Base-by-base conservation (phyloP, 2,888 invertebrate genomes). In the Phortica magna region DNA sequence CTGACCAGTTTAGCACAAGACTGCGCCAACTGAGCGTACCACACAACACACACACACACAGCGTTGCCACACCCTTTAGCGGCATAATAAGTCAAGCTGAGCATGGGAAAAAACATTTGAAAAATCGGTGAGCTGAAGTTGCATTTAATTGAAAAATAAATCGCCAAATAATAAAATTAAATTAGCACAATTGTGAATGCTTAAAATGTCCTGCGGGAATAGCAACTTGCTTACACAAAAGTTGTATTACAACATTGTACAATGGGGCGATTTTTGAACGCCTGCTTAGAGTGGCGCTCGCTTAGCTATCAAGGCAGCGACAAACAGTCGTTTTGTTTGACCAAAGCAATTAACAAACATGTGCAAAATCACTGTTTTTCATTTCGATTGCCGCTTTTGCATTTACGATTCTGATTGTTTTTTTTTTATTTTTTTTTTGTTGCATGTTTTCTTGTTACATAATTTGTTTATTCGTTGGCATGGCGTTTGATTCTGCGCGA, bases 131-230 rank as follows among this genome's bases (percentile, higher is more conserved):
- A 22, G 7, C 41, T 48, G 65, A 64, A 76, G 73, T 74, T 77
- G 73, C 70, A 79, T 65, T 80, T 73, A 76, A 80, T 77, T 76
- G 74, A 74, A 77, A 71, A 76, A 77, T 77, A 79, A 79, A 68
- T 57, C 19, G 55, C 70, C 68, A 70, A 77, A 2, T 3, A 48
- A 48, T 12, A 2, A 48, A 48, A 48, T 14, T 12, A 79, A 77
- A 41, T 57, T 57, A 48, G n/a, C 64, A 48, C 48, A 64, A 22
- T 53, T 53, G 53, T 31, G 12, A 12, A 43, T 43, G 42, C 19
- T 6, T 43, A 14, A 73, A 73, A 73, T 70, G 57, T 75, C 70
- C 75, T 75, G 59, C 57, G 75, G 75, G 75, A 75, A 31, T 41
- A 42, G 31, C 31, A 48, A 12, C 14, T 48, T 48, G 10, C 2